These are phyloP conservation scores for Timema cristinae DNA, from an alignment of 2,888 invertebrate genomes.

Conservation along the genomic window DNA sequence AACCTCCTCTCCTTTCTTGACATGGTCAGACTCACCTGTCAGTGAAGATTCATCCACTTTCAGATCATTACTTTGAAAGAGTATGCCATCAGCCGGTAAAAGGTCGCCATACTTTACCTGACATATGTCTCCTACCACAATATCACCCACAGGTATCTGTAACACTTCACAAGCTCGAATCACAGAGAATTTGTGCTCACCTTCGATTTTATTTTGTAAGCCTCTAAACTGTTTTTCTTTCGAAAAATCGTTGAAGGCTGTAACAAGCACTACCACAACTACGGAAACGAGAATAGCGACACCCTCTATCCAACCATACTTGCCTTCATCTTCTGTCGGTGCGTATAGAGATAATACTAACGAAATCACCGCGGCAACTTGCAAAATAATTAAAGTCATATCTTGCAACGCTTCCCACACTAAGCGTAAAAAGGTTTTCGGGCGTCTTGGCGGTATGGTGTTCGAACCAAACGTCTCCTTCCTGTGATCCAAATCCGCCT, in stretches of 20 bases:
- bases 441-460: slow-evolving; percentile 58
- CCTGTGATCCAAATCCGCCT: slow-evolving; percentile 50
- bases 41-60: slow-evolving; percentile 31
- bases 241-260: slow-evolving; percentile 63
- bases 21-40: slow-evolving; percentile 29
- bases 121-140: slow-evolving; percentile 62
- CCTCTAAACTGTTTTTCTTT: slow-evolving; percentile 64
- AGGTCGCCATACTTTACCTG: slow-evolving; percentile 41
- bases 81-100: slow-evolving; percentile 32
- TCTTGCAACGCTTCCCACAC: slow-evolving; percentile 64
- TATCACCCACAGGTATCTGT: slow-evolving; percentile 55
- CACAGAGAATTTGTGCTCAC: slow-evolving; percentile 59
- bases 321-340: slow-evolving; percentile 50
- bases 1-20: slow-evolving; percentile 47
- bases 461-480: slow-evolving; percentile 55
- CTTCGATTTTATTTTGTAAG: slow-evolving; percentile 58
- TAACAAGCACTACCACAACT: slow-evolving; percentile 59
- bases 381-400: slow-evolving; percentile 58
- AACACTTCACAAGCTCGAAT: slow-evolving; percentile 52
- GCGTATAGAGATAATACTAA: slow-evolving; percentile 52
- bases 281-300: slow-evolving; percentile 62
- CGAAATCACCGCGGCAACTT: slow-evolving; percentile 58
- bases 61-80: slow-evolving; percentile 31
- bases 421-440: slow-evolving; percentile 56
- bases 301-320: slow-evolving; percentile 64